These are phyloP conservation scores for Portunus trituberculatus DNA, from an alignment of 1,140 invertebrate genomes.

Conservation along the genomic window DNA sequence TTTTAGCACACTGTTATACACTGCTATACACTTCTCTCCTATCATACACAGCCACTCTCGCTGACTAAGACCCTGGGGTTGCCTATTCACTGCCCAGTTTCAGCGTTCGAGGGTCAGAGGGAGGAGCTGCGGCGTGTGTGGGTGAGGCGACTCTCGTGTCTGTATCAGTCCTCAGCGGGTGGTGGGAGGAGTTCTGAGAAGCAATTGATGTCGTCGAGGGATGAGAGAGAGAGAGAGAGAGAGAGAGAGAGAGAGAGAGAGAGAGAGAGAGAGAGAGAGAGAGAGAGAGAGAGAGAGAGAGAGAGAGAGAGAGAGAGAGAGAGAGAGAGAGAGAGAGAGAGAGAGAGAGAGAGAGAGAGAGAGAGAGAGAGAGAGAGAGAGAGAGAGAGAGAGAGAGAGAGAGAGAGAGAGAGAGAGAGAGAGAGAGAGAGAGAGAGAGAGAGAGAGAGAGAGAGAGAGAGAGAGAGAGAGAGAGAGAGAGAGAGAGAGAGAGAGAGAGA, in stretches of 20 bases:
- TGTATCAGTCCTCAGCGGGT: not conserved
- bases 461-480: constrained; percentile 40
- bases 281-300: not conserved
- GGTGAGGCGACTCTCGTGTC: too few relatives aligned
- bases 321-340: constrained; percentile 40
- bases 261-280: not conserved
- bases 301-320: constrained; percentile 22
- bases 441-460: constrained; percentile 43
- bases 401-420: constrained; percentile 40
- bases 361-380: constrained; percentile 46
- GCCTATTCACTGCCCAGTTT: too few relatives aligned
- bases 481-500: constrained; percentile 44
- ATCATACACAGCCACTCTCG: too few relatives aligned
- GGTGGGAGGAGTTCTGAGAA: too few relatives aligned
- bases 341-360: constrained; percentile 41
- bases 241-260: not conserved
- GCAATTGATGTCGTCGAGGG: not conserved
- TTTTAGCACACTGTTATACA: too few relatives aligned
- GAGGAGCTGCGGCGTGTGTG: not conserved
- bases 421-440: constrained; percentile 43
- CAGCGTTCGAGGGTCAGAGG: not conserved
- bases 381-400: constrained; percentile 42
- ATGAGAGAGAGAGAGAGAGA: not conserved
- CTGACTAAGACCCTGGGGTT: too few relatives aligned
- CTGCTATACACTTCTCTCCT: too few relatives aligned